A percentile compares a stretch with the other conserved stretches of the same genome.
Evolutionary conservation across 2,888 invertebrate species (phyloP).

Genomic region (Synergus japonicus): DNA sequence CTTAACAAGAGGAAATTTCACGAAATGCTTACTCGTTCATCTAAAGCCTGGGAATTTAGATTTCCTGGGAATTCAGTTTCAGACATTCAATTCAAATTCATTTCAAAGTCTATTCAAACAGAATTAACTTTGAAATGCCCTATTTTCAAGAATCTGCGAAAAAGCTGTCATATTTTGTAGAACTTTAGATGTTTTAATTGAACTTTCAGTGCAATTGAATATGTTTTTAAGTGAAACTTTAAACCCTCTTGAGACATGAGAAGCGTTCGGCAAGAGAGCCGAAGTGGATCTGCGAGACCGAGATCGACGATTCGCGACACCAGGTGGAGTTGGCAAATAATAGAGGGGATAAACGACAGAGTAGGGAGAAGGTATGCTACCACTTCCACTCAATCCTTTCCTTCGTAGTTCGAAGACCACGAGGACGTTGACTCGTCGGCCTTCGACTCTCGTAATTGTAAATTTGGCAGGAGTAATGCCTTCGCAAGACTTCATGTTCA

Average conservation of each 20-base stretch:
- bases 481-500: slow-evolving; percentile 5
- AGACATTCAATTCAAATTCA: too few relatives aligned
- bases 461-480: slow-evolving; percentile 52
- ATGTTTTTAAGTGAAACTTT: background rate
- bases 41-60: background rate
- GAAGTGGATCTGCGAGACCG: slow-evolving; percentile 65
- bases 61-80: too few relatives aligned
- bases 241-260: background rate
- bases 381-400: slow-evolving; percentile 54
- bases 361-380: slow-evolving; percentile 51
- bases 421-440: slow-evolving; percentile 72
- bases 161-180: too few relatives aligned
- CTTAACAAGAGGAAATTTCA: background rate
- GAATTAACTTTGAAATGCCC: too few relatives aligned
- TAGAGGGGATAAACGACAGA: slow-evolving; percentile 52
- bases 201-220: background rate
- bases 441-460: slow-evolving; percentile 61
- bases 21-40: background rate
- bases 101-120: too few relatives aligned
- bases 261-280: slow-evolving; percentile 60
- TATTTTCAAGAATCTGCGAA: too few relatives aligned
- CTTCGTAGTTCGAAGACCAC: slow-evolving; percentile 64
- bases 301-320: slow-evolving; percentile 61
- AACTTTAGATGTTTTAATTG: too few relatives aligned
- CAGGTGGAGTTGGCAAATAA: slow-evolving; percentile 56